phyloP scores from a whole-genome alignment of 2,797 vertebrate species.

The Carcharodon carcharias region DNA sequence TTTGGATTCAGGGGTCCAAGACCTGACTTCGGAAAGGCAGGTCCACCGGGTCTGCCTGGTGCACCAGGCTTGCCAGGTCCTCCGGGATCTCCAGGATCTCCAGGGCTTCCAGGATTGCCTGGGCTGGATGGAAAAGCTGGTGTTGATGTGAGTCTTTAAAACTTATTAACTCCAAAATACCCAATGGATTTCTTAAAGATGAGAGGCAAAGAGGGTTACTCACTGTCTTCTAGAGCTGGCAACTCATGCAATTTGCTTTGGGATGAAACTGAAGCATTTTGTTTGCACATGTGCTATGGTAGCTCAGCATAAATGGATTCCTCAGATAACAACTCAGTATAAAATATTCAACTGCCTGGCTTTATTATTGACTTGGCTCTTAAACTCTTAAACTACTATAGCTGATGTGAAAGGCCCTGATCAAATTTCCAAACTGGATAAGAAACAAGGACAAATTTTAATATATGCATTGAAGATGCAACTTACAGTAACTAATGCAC shows the following conservation, averaged over 20 bases:
- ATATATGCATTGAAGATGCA: not conserved
- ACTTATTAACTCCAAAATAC: not conserved
- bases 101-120: slow-evolving; percentile 56
- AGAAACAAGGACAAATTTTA: not conserved
- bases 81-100: slow-evolving; percentile 56
- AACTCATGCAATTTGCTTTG: too few species aligned
- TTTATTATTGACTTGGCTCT: not conserved
- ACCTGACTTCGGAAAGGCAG: not conserved
- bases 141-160: slow-evolving; percentile 59
- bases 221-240: not conserved
- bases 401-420: not conserved
- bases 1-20: not conserved
- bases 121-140: slow-evolving; percentile 68
- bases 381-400: too few species aligned
- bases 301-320: not conserved
- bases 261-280: not conserved
- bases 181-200: not conserved
- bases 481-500: not conserved
- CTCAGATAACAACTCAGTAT: not conserved
- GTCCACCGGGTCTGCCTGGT: slow-evolving; percentile 49
- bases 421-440: not conserved
- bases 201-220: not conserved
- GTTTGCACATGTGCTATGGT: not conserved
- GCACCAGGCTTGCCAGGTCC: slow-evolving; percentile 59
- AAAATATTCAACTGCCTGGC: not conserved